Conservation (phyloP, 2,888 invertebrate genomes). For the Meloe dianella region DNA sequence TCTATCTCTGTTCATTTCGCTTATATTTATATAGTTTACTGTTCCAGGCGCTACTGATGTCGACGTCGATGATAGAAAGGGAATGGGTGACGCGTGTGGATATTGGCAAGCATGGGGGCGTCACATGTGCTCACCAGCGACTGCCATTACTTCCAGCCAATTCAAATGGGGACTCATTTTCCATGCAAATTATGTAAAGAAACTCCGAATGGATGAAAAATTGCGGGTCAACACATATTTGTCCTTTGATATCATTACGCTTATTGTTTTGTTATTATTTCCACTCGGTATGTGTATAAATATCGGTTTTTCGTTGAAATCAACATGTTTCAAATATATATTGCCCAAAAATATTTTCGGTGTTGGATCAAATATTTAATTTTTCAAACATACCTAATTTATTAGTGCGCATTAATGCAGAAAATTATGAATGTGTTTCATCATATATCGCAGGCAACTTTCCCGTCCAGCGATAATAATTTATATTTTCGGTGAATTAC, state of each 20-base stretch:
- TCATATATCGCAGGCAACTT: not conserved
- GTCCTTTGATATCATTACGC: not conserved
- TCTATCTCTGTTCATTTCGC: conserved; percentile 34
- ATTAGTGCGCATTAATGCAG: conserved; percentile 10
- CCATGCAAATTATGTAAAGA: conserved; percentile 38
- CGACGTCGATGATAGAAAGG: conserved; percentile 41
- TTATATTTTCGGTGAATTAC: conserved; percentile 18
- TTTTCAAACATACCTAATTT: conserved; percentile 10
- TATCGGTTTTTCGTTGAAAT: no score
- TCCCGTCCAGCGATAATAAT: conserved; percentile 9
- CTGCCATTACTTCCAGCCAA: conserved; percentile 52
- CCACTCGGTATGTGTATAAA: no score
- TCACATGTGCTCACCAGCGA: conserved; percentile 48
- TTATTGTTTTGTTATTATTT: no score
- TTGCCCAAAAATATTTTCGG: not conserved
- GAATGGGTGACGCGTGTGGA: conserved; percentile 46
- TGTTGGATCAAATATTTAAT: not conserved
- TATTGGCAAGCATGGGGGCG: conserved; percentile 35
- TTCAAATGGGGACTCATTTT: conserved; percentile 44
- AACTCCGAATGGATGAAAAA: no score
- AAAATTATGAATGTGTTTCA: conserved; percentile 16
- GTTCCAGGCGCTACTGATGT: conserved; percentile 33
- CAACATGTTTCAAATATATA: no score
- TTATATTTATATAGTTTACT: conserved; percentile 40
- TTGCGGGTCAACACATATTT: not conserved